Evolutionary conservation across 2,888 invertebrate species (phyloP).

Genomic region (Callyntrura sp.): DNA sequence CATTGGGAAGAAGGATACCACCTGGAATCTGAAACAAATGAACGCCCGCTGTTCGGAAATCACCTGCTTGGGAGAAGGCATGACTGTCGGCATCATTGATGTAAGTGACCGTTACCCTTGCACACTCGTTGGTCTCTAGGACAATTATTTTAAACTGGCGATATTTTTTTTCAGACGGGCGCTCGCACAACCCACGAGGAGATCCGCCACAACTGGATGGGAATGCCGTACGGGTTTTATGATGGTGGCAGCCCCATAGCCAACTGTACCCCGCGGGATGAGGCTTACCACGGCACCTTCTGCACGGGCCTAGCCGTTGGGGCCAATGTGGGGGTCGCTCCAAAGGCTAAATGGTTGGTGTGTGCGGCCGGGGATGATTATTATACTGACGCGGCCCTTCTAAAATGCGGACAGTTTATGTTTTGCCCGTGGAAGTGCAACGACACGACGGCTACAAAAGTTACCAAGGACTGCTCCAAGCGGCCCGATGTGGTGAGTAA

Average conservation of each 20-base stretch:
- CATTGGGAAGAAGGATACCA: too few species aligned
- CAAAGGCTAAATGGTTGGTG: not conserved
- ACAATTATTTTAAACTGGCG: not conserved
- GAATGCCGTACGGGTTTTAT: not conserved
- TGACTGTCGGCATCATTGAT: not conserved
- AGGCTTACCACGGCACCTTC: not conserved
- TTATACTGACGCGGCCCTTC: not conserved
- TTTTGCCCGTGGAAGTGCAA: not conserved
- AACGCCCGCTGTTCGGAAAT: conserved; percentile 12
- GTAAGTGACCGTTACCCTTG: too few species aligned
- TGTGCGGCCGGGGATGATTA: not conserved
- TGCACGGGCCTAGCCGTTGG: not conserved
- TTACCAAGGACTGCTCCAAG: not conserved
- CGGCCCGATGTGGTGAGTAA: not conserved
- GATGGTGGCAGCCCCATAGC: not conserved
- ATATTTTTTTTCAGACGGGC: conserved; percentile 9
- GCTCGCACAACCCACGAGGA: not conserved
- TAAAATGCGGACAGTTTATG: not conserved
- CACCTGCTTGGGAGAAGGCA: not conserved
- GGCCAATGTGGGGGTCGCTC: not conserved
- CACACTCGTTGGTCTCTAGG: too few species aligned
- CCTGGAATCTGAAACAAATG: not conserved
- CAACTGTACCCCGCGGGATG: not conserved
- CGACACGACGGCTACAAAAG: not conserved
- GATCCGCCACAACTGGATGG: not conserved